A percentile compares a stretch with the other conserved stretches of the same genome.
phyloP scores from a whole-genome alignment of 2,888 invertebrate species.

The Fragum fragum region DNA sequence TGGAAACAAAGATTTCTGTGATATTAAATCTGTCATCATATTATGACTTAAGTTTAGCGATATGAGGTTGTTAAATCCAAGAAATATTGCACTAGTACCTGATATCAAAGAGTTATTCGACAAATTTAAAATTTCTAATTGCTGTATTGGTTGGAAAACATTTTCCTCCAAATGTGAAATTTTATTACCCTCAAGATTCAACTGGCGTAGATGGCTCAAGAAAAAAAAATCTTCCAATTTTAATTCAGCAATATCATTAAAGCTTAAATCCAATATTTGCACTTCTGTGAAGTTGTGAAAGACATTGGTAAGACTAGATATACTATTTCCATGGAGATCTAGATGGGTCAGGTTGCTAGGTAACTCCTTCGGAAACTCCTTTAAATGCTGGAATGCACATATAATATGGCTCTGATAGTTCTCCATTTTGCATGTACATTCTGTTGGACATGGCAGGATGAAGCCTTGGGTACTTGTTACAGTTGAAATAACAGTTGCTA shows the following conservation, averaged over 20 bases:
- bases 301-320: conserved; percentile 59
- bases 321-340: conserved; percentile 63
- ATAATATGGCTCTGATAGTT: conserved; percentile 42
- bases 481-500: conserved; percentile 30
- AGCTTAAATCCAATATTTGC: conserved; percentile 72
- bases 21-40: conserved; percentile 33
- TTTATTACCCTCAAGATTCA: conserved; percentile 59
- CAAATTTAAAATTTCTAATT: conserved; percentile 54
- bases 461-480: not conserved
- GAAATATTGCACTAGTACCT: conserved; percentile 46
- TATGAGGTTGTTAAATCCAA: conserved; percentile 37
- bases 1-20: conserved; percentile 62
- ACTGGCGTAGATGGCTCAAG: conserved; percentile 36
- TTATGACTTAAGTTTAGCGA: conserved; percentile 48
- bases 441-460: conserved; percentile 47
- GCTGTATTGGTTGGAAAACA: conserved; percentile 38
- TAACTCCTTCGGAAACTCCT: conserved; percentile 59
- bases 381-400: conserved; percentile 66
- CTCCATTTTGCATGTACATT: conserved; percentile 50
- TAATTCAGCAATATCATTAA: conserved; percentile 66
- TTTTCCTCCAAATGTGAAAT: conserved; percentile 44
- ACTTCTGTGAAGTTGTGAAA: conserved; percentile 66
- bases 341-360: conserved; percentile 52
- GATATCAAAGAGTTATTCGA: conserved; percentile 56
- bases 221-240: conserved; percentile 38